These are phyloP conservation scores for Psittacula echo DNA, from an alignment of 2,797 vertebrate species.

Conservation along the genomic window DNA sequence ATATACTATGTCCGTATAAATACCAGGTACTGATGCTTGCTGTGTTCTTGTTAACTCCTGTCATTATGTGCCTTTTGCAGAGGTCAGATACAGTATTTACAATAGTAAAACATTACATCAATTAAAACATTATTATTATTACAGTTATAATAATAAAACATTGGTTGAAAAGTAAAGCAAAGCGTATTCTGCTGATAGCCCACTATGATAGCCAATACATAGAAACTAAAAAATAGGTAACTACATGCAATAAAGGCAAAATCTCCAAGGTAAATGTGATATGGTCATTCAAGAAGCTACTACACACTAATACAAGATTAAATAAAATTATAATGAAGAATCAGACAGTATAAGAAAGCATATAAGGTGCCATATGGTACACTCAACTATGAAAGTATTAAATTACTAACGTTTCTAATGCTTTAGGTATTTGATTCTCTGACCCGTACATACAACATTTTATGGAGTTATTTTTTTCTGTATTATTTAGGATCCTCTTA, in stretches of 20 bases:
- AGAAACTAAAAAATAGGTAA: not conserved
- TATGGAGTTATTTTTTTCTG: not conserved
- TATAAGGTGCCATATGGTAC: not conserved
- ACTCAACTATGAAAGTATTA: not conserved
- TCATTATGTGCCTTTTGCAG: not conserved
- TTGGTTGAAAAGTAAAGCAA: not conserved
- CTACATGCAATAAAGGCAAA: not conserved
- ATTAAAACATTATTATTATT: not conserved
- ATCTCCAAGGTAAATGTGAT: not conserved
- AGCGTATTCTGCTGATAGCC: not conserved
- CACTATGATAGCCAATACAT: not conserved
- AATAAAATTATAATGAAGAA: not conserved
- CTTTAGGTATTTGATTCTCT: not conserved
- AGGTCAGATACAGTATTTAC: not conserved
- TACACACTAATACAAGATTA: not conserved
- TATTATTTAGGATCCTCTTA: not conserved
- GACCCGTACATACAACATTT: not conserved
- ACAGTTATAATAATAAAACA: not conserved
- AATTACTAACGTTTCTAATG: not conserved
- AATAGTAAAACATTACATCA: not conserved
- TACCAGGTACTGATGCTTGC: not conserved
- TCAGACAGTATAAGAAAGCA: not conserved
- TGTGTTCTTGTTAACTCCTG: not conserved
- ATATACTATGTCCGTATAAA: not conserved
- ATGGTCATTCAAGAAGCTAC: not conserved